These are phyloP conservation scores for Lophura swinhoii DNA, from an alignment of 2,797 vertebrate genomes.

Conservation along the genomic window DNA sequence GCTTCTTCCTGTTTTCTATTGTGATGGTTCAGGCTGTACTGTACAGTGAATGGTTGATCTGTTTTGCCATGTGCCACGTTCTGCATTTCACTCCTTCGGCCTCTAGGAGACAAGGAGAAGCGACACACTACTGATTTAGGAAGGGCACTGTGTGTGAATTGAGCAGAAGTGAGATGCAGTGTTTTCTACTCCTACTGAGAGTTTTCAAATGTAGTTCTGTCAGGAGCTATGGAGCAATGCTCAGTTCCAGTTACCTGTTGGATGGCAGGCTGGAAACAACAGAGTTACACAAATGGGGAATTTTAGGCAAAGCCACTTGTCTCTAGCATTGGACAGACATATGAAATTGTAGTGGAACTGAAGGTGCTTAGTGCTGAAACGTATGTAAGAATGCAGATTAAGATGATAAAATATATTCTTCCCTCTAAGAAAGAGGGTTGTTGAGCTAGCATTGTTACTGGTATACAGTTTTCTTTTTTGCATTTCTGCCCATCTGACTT, in stretches of 20 bases:
- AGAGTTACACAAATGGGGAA: background rate
- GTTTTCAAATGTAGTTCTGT: background rate
- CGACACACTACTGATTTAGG: background rate
- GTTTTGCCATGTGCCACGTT: background rate
- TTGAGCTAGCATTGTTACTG: background rate
- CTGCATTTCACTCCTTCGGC: background rate
- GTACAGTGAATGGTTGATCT: background rate
- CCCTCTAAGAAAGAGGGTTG: background rate
- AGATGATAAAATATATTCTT: background rate
- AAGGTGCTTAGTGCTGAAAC: background rate
- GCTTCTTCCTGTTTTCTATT: background rate
- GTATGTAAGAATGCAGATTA: background rate
- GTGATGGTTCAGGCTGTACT: background rate
- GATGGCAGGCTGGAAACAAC: background rate
- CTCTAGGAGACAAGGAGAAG: background rate
- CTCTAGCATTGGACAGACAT: background rate
- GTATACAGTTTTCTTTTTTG: background rate
- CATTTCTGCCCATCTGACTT: background rate
- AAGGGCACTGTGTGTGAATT: background rate
- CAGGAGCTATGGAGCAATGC: background rate
- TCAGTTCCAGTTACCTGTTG: background rate
- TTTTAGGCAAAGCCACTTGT: background rate
- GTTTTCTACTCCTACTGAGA: background rate
- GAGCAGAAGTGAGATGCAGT: background rate
- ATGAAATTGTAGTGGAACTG: background rate